A percentile compares a stretch with the other conserved stretches of the same genome.
Conservation (phyloP, 92 coral and sea anemone species). For the Bergia puertoricense region DNA sequence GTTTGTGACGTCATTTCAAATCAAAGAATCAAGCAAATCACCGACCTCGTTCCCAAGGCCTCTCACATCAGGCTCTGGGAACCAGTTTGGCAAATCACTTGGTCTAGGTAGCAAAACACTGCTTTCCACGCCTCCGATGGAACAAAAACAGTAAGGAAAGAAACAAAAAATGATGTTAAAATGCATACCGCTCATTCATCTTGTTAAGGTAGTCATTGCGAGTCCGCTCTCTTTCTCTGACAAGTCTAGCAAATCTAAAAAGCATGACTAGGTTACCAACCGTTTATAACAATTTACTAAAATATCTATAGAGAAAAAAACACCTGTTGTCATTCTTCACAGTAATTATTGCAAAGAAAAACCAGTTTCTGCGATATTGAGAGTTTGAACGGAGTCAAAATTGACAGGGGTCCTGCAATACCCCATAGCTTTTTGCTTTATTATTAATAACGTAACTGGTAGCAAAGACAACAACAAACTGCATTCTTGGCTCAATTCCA, state of each 20-base stretch:
- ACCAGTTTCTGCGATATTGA: too few species aligned
- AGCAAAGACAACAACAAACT: too few species aligned
- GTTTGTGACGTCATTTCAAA: too few species aligned
- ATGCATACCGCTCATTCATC: slow-evolving; percentile 44
- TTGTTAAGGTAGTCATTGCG: slow-evolving; percentile 33
- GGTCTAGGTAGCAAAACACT: neutral
- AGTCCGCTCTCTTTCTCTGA: slow-evolving; percentile 22
- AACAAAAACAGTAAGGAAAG: neutral
- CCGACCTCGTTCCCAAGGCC: neutral
- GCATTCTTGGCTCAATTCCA: too few species aligned
- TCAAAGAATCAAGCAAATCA: neutral
- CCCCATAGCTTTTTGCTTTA: too few species aligned
- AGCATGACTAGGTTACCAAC: neutral
- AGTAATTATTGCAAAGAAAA: too few species aligned
- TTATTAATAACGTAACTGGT: too few species aligned
- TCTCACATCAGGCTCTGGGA: too few species aligned
- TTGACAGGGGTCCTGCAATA: too few species aligned
- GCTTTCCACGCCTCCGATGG: neutral
- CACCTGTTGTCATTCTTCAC: neutral
- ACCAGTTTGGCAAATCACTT: neutral
- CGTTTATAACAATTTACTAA: neutral
- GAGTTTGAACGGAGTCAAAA: too few species aligned
- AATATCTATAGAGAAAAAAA: too few species aligned
- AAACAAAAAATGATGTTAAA: neutral
- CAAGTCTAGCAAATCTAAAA: slow-evolving; percentile 38